Conservation (phyloP, 23 tunicate genomes). For the Halocynthia roretzi region DNA sequence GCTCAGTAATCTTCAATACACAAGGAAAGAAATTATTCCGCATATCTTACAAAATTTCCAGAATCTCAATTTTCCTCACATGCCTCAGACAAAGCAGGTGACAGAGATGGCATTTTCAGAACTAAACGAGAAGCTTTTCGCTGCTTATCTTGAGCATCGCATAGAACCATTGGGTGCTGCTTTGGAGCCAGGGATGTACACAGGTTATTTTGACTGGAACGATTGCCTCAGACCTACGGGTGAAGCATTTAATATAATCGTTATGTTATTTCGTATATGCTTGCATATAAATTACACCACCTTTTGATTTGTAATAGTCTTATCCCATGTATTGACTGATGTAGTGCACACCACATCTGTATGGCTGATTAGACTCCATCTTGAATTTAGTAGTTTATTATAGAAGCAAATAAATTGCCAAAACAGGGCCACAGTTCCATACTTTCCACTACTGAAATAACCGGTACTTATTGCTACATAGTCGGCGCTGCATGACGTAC, state of each 20-base stretch:
- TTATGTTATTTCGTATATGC: no score
- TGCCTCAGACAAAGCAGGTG: constrained; percentile 34
- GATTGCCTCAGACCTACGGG: constrained; percentile 71
- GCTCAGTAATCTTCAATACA: constrained; percentile 26
- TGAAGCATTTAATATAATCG: background rate
- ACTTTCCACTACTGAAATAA: no score
- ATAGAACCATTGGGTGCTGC: constrained; percentile 64
- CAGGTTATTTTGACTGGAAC: constrained; percentile 80
- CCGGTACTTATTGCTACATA: no score
- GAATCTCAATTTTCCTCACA: constrained; percentile 46
- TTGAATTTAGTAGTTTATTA: no score
- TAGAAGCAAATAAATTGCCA: no score
- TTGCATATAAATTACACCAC: no score
- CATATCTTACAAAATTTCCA: constrained; percentile 25
- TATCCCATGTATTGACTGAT: no score
- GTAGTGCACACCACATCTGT: no score
- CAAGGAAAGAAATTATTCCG: constrained; percentile 9
- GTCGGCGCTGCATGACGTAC: no score
- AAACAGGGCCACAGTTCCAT: no score
- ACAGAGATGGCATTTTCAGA: constrained; percentile 34
- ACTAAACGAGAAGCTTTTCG: constrained; percentile 63
- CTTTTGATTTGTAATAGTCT: no score
- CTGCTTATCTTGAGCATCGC: constrained; percentile 74
- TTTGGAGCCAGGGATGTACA: constrained; percentile 88
- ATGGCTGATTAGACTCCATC: no score